Conservation (phyloP, 2,797 vertebrate genomes). For the Phataginus tetradactyla region DNA sequence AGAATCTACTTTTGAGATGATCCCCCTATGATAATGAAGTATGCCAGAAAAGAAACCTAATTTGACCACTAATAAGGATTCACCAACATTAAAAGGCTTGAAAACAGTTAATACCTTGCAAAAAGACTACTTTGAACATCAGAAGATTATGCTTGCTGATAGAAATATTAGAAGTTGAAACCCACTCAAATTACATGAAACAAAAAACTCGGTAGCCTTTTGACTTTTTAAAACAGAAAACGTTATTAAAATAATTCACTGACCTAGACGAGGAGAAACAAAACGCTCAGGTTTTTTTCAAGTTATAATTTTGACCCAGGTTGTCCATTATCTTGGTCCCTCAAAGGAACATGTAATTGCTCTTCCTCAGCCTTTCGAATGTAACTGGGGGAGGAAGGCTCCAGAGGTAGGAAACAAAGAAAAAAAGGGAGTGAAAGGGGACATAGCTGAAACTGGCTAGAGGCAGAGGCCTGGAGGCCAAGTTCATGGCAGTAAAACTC, state of each 20-base stretch:
- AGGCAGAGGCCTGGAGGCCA: conserved; percentile 41
- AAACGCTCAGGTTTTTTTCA: neutral
- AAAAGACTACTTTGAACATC: neutral
- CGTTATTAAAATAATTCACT: conserved; percentile 7
- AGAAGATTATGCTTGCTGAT: conserved; percentile 19
- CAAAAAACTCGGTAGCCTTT: conserved; percentile 33
- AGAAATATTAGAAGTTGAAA: conserved; percentile 47
- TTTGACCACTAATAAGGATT: conserved; percentile 47
- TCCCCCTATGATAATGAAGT: conserved; percentile 14
- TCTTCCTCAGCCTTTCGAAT: conserved; percentile 42
- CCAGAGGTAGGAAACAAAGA: conserved; percentile 27
- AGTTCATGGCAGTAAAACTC: conserved; percentile 37
- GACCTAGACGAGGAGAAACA: neutral
- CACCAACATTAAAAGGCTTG: conserved; percentile 31
- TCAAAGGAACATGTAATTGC: conserved; percentile 10
- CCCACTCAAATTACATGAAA: conserved; percentile 43
- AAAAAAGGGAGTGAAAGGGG: neutral
- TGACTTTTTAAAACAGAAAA: conserved; percentile 39
- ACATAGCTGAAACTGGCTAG: neutral
- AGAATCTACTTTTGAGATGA: conserved; percentile 28
- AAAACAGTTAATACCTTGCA: neutral
- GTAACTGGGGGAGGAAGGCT: neutral
- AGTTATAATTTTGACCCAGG: conserved; percentile 32
- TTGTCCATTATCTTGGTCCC: conserved; percentile 52
- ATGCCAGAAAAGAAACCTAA: conserved; percentile 31